These are phyloP conservation scores for Andricus grossulariae DNA, from an alignment of 1,140 invertebrate genomes.

Conservation along the genomic window DNA sequence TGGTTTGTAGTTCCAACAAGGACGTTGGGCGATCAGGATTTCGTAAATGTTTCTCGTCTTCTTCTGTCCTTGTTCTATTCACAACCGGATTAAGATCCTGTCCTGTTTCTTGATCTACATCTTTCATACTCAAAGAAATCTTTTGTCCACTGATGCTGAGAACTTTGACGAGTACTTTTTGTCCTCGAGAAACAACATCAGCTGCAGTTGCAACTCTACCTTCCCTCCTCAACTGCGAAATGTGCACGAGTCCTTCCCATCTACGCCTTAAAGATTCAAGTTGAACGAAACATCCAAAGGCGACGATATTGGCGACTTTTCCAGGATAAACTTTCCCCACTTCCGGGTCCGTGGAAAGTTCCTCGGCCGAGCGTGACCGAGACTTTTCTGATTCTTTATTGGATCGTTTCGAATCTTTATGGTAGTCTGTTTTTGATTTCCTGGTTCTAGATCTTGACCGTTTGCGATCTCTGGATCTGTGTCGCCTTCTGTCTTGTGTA, in stretches of 20 bases:
- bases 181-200: slow-evolving; percentile 94
- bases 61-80: slow-evolving; percentile 63
- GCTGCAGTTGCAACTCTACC: slow-evolving; percentile 95
- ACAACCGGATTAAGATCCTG: slow-evolving; percentile 93
- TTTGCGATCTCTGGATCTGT: slow-evolving; percentile 65
- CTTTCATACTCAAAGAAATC: slow-evolving; percentile 97
- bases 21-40: slow-evolving; percentile 92
- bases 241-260: slow-evolving; percentile 98
- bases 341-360: slow-evolving; percentile 73
- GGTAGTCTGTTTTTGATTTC: slow-evolving; percentile 49
- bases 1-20: slow-evolving; percentile 82
- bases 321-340: slow-evolving; percentile 91
- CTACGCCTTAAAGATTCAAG: slow-evolving; percentile 91
- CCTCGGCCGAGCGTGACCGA: slow-evolving; percentile 62
- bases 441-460: slow-evolving; percentile 63
- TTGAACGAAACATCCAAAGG: slow-evolving; percentile 98
- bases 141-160: slow-evolving; percentile 94
- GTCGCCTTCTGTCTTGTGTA: slow-evolving; percentile 60
- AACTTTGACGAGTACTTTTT: slow-evolving; percentile 93
- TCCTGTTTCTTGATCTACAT: slow-evolving; percentile 96
- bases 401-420: slow-evolving; percentile 44
- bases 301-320: slow-evolving; percentile 95
- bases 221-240: slow-evolving; percentile 95
- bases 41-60: slow-evolving; percentile 84
- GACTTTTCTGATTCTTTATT: slow-evolving; percentile 52